Percentiles rank a stretch among this genome's conserved stretches.
These are phyloP conservation scores for Hesperia comma DNA, from an alignment of 2,888 invertebrate species.

Conservation along the genomic window DNA sequence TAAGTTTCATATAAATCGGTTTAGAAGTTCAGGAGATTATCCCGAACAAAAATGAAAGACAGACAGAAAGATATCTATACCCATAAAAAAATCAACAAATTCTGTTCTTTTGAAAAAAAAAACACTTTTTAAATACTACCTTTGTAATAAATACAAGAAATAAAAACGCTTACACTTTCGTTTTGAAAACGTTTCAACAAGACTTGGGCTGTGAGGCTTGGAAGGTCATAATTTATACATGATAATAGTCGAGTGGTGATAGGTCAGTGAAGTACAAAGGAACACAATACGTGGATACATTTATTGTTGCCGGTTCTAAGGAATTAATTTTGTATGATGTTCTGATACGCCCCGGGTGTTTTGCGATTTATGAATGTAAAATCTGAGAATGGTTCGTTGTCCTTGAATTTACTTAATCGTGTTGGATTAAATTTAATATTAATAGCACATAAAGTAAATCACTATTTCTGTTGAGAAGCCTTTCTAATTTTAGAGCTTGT, in stretches of 20 bases:
- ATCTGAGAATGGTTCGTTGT: slow-evolving; percentile 3
- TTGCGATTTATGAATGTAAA: slow-evolving; percentile 8
- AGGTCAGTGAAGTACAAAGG: slow-evolving; percentile 13
- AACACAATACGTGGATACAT: slow-evolving; percentile 12
- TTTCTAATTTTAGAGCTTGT: too few relatives aligned
- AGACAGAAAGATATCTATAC: too few relatives aligned
- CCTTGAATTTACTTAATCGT: background rate
- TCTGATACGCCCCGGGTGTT: slow-evolving; percentile 11
- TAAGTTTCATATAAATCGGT: too few relatives aligned
- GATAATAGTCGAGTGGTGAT: slow-evolving; percentile 14
- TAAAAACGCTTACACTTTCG: slow-evolving; percentile 31
- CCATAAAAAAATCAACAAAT: too few relatives aligned
- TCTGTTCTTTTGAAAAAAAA: too few relatives aligned
- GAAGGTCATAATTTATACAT: slow-evolving; percentile 7
- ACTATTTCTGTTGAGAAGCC: too few relatives aligned
- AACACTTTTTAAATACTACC: too few relatives aligned
- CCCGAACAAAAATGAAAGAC: too few relatives aligned
- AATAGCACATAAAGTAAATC: too few relatives aligned
- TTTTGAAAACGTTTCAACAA: background rate
- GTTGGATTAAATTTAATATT: background rate
- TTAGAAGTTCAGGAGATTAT: too few relatives aligned
- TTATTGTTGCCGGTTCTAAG: slow-evolving; percentile 6
- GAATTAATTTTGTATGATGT: slow-evolving; percentile 12
- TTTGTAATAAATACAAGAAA: slow-evolving; percentile 32
- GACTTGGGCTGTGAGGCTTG: background rate